These are phyloP conservation scores for Phocides pigmalion DNA, from an alignment of 1,140 invertebrate genomes.

Conservation along the genomic window DNA sequence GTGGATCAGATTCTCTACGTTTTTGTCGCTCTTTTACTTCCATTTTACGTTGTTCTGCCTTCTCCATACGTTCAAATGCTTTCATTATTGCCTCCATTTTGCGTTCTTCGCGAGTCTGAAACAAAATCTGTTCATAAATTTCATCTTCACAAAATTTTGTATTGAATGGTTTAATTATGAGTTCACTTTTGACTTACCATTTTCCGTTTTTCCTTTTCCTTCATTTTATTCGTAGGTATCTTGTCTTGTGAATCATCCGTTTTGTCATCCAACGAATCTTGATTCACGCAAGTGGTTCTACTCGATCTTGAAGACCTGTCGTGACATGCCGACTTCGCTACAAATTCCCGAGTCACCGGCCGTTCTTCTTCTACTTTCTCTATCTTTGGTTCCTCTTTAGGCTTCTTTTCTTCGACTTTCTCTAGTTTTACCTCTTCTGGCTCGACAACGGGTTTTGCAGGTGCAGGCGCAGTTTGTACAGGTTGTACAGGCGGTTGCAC, in stretches of 20 bases:
- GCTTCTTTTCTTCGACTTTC: constrained; percentile 50
- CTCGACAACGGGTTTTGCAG: neutral
- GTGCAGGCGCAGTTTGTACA: neutral
- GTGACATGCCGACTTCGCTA: constrained; percentile 74
- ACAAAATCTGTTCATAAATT: constrained; percentile 35
- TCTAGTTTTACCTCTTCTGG: constrained; percentile 40
- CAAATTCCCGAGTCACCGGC: constrained; percentile 57
- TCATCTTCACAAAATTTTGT: neutral
- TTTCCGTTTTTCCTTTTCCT: constrained; percentile 82
- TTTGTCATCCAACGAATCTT: constrained; percentile 69
- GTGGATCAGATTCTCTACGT: constrained; percentile 82
- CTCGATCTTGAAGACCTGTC: constrained; percentile 73
- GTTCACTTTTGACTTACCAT: constrained; percentile 65
- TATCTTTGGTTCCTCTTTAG: constrained; percentile 45
- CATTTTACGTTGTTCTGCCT: constrained; percentile 90
- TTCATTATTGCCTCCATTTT: constrained; percentile 98
- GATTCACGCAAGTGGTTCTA: constrained; percentile 66
- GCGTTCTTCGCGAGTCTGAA: constrained; percentile 95
- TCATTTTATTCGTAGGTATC: constrained; percentile 75
- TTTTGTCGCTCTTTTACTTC: constrained; percentile 85
- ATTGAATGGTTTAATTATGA: neutral
- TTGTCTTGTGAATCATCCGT: constrained; percentile 84
- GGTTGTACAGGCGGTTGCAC: neutral
- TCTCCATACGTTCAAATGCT: constrained; percentile 94
- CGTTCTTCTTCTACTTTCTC: constrained; percentile 60